phyloP scores from a whole-genome alignment of 2,113 vertebrate species.

The Addax nasomaculatus region DNA sequence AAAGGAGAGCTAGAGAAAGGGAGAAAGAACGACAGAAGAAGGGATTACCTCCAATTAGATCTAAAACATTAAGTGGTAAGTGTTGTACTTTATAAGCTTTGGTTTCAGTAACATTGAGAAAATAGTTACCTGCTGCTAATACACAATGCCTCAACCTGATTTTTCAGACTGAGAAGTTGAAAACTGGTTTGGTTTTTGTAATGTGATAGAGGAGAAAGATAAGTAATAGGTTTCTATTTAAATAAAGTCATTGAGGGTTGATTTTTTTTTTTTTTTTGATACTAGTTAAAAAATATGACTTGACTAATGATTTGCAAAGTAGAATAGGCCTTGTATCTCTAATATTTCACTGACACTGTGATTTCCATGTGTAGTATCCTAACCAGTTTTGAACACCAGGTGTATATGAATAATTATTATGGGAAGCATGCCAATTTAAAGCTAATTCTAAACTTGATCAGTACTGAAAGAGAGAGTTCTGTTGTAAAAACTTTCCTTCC shows the following conservation, averaged over 20 bases:
- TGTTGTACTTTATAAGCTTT: background rate
- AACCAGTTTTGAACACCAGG: background rate
- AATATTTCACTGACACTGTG: background rate
- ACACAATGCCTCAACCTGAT: background rate
- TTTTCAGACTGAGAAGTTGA: background rate
- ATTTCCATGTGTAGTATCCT: background rate
- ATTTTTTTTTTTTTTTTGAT: background rate
- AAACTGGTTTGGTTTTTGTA: background rate
- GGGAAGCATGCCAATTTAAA: background rate
- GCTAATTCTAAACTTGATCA: background rate
- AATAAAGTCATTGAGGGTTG: background rate
- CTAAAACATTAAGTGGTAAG: conserved; percentile 94
- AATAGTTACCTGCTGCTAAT: background rate
- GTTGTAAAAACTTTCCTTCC: background rate
- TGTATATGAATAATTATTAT: background rate
- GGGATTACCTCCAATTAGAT: conserved; percentile 93
- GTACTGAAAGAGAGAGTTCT: background rate
- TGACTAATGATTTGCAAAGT: background rate
- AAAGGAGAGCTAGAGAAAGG: conserved; percentile 92
- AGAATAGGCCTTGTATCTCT: background rate
- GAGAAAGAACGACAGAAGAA: conserved; percentile 98
- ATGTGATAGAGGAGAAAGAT: background rate
- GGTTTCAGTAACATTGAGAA: background rate
- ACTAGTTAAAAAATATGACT: background rate
- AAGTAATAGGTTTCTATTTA: background rate